A percentile compares a stretch with the other conserved stretches of the same genome.
These are phyloP conservation scores for Alces alces DNA, from an alignment of 2,113 vertebrate genomes.

Conservation along the genomic window DNA sequence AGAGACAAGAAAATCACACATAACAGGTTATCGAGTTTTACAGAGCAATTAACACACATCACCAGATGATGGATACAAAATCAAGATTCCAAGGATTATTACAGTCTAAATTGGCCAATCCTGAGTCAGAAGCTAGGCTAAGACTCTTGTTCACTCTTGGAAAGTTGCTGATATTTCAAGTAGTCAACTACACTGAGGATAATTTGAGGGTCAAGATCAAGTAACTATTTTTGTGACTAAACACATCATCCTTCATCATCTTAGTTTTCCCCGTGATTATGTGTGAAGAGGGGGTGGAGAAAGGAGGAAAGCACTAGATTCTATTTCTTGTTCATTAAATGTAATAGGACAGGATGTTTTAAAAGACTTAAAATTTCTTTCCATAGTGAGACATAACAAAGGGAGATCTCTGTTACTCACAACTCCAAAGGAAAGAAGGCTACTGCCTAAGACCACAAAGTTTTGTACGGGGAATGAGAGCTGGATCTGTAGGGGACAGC, in stretches of 20 bases:
- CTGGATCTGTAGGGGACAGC: not conserved
- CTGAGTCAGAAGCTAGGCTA: not conserved
- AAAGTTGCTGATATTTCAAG: not conserved
- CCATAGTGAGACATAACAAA: not conserved
- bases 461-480: not conserved
- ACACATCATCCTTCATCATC: not conserved
- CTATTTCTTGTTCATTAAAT: not conserved
- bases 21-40: not conserved
- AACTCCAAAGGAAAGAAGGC: not conserved
- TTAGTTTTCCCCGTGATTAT: not conserved
- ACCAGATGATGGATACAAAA: not conserved
- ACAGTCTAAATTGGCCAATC: accelerated
- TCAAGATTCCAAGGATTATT: not conserved
- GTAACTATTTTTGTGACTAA: not conserved
- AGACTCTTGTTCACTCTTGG: not conserved
- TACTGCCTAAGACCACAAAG: not conserved
- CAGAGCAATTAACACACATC: not conserved
- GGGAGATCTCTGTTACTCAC: not conserved
- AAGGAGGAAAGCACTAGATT: not conserved
- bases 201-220: not conserved
- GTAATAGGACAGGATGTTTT: not conserved
- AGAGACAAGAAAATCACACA: not conserved
- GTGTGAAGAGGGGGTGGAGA: not conserved
- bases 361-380: not conserved
- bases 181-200: not conserved